Conservation (phyloP, 2,113 vertebrate genomes). For the human region GRCh38 chr2:8078001-8078500, state of each 20-base stretch:
- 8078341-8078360: not conserved
- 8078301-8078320: not conserved
- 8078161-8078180: not conserved
- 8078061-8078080: too few species aligned
- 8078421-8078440: not conserved
- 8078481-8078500: not conserved
- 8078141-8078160: too few species aligned
- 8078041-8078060: fast-evolving
- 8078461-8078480: not conserved
- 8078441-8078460: not conserved
- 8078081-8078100: too few species aligned
- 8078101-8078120: not conserved
- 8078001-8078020: not conserved
- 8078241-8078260: not conserved
- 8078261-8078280: fast-evolving
- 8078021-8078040: not conserved
- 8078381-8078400: not conserved
- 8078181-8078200: not conserved
- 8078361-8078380: not conserved
- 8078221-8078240: too few species aligned
- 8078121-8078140: too few species aligned
- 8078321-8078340: not conserved
- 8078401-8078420: not conserved
- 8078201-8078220: not conserved
- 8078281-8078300: not conserved